A percentile compares a stretch with the other conserved stretches of the same genome.
Conservation (phyloP, 2,797 vertebrate species). For the Hypotaenidia philippensis region DNA sequence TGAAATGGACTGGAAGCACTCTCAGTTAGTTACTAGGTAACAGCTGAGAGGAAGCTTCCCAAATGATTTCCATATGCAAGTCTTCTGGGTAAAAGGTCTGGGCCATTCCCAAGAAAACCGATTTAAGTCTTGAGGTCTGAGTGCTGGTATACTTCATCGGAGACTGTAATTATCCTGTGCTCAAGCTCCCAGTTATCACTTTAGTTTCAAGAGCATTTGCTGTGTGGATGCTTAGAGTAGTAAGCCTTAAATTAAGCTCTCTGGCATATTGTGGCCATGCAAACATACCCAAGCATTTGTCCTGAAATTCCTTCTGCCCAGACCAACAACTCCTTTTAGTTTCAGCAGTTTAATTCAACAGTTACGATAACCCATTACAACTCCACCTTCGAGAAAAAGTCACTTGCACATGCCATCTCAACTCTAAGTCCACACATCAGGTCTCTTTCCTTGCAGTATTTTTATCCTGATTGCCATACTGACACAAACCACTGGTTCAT, state of each 20-base stretch:
- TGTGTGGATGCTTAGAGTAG: not conserved
- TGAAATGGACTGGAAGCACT: conserved; percentile 26
- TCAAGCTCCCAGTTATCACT: conserved; percentile 4
- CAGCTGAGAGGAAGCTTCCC: conserved; percentile 16
- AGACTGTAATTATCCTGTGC: not conserved
- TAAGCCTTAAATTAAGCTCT: not conserved
- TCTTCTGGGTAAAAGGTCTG: conserved; percentile 29
- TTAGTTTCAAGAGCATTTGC: conserved; percentile 44
- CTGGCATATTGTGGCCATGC: not conserved
- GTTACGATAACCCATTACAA: not conserved
- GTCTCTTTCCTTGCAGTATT: not conserved
- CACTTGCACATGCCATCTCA: not conserved
- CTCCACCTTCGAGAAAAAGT: not conserved
- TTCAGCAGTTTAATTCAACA: not conserved
- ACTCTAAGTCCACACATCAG: not conserved
- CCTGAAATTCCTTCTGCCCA: not conserved
- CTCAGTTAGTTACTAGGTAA: conserved; percentile 40
- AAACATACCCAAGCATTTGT: not conserved
- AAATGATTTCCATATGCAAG: not conserved
- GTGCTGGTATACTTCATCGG: not conserved
- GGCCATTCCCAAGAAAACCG: conserved; percentile 7
- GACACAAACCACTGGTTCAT: conserved; percentile 7
- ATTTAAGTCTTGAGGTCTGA: conserved; percentile 44
- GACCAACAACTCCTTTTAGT: not conserved
- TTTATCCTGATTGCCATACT: conserved; percentile 23